Conservation (phyloP, 1,140 invertebrate genomes). For the Danaus melanippus region DNA sequence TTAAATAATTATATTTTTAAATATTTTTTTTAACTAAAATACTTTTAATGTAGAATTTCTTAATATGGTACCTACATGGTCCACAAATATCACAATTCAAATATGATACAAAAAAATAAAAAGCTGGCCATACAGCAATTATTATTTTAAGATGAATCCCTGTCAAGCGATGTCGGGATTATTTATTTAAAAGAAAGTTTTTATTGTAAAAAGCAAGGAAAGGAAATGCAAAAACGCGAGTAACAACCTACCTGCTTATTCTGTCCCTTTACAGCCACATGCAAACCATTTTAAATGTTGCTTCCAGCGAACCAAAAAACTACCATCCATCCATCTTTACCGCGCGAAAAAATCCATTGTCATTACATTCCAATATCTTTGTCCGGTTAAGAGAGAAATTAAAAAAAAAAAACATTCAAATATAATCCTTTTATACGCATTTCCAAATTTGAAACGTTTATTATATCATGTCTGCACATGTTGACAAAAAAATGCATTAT, state of each 20-base stretch:
- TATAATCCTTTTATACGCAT: slow-evolving; percentile 49
- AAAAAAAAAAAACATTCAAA: slow-evolving; percentile 30
- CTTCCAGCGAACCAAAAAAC: slow-evolving; percentile 50
- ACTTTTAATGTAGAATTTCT: no score
- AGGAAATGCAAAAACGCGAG: slow-evolving; percentile 69
- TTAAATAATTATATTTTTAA: slow-evolving; percentile 2
- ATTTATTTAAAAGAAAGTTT: slow-evolving; percentile 73
- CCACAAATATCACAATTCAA: no score
- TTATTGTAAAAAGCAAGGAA: slow-evolving; percentile 67
- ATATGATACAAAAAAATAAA: slow-evolving; percentile 23
- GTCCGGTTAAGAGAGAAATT: slow-evolving; percentile 31
- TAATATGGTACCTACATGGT: no score
- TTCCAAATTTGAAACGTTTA: slow-evolving; percentile 5
- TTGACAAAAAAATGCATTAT: slow-evolving; percentile 19
- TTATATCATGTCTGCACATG: background rate
- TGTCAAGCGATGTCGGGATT: slow-evolving; percentile 64
- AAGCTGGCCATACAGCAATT: slow-evolving; percentile 45
- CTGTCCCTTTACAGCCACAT: slow-evolving; percentile 60
- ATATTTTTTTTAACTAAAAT: no score
- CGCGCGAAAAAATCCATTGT: slow-evolving; percentile 45
- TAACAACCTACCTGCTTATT: slow-evolving; percentile 46
- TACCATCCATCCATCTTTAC: slow-evolving; percentile 42
- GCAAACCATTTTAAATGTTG: slow-evolving; percentile 51
- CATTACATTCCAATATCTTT: slow-evolving; percentile 39
- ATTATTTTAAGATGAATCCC: slow-evolving; percentile 68